Percentiles rank a stretch among this genome's conserved stretches.
These are phyloP conservation scores for Pocillopora verrucosa DNA, from an alignment of 64 coral and sea anemone species.

Conservation along the genomic window DNA sequence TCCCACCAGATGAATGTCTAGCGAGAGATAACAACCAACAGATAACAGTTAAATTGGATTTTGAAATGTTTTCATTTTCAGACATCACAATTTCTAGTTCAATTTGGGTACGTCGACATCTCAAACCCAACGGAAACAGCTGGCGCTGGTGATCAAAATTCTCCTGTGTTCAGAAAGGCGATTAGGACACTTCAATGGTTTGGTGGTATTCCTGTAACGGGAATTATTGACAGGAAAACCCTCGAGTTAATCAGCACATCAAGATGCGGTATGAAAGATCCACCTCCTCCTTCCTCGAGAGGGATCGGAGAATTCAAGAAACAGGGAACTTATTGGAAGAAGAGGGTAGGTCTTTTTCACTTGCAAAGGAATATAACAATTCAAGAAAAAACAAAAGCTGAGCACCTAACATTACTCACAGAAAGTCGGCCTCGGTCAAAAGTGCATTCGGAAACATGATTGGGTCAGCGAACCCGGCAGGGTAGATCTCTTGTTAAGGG, in stretches of 20 bases:
- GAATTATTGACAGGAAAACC: conserved; percentile 59
- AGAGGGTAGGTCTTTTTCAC: conserved; percentile 51
- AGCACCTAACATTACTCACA: too few species aligned
- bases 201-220: conserved; percentile 56
- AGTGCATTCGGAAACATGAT: too few species aligned
- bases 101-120: not conserved
- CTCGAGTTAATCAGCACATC: conserved; percentile 55
- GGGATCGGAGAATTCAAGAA: conserved; percentile 58
- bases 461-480: too few species aligned
- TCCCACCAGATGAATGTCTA: too few species aligned
- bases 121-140: not conserved
- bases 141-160: not conserved
- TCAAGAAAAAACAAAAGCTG: too few species aligned
- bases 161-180: not conserved
- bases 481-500: too few species aligned
- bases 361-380: too few species aligned
- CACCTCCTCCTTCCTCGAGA: conserved; percentile 27
- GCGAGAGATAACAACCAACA: too few species aligned
- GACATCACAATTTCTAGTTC: not conserved
- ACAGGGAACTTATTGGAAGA: conserved; percentile 79
- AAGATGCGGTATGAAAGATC: conserved; percentile 78
- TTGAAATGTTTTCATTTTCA: not conserved
- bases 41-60: too few species aligned
- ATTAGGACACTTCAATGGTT: conserved; percentile 63
- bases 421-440: too few species aligned